Conservation (phyloP, 2,797 vertebrate genomes). For the Danionella dracula region DNA sequence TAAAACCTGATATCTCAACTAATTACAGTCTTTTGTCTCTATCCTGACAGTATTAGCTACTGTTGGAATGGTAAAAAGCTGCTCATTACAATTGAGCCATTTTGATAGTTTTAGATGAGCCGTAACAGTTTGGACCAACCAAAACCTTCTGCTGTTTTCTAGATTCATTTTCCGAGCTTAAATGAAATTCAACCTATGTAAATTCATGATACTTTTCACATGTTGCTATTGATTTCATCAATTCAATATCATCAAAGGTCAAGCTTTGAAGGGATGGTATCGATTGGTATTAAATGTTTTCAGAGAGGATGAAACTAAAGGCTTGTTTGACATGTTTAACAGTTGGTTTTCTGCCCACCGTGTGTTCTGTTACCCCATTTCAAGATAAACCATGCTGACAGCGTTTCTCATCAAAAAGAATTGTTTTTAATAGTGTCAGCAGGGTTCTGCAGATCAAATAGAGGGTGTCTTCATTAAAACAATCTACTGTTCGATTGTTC, state of each 20-base stretch:
- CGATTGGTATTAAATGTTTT: neutral
- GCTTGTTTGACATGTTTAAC: slow-evolving; percentile 19
- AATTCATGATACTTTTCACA: neutral
- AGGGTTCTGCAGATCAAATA: slow-evolving; percentile 8
- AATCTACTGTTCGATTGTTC: slow-evolving; percentile 14
- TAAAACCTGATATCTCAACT: no score
- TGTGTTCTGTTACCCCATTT: slow-evolving; percentile 24
- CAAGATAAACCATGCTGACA: slow-evolving; percentile 8
- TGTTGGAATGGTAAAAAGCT: no score
- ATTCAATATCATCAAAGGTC: neutral
- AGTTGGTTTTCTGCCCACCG: slow-evolving; percentile 28
- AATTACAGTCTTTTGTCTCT: no score
- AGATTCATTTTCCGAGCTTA: no score
- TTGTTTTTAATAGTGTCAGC: neutral
- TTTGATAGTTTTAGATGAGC: no score
- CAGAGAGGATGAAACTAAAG: slow-evolving; percentile 18
- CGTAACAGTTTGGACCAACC: no score
- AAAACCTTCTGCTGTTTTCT: no score
- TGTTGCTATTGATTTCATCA: slow-evolving; percentile 1
- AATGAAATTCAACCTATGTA: no score
- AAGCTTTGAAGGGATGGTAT: slow-evolving; percentile 11
- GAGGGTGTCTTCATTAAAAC: slow-evolving; percentile 3
- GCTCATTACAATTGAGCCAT: no score
- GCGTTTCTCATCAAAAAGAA: neutral
- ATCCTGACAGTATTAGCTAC: no score